phyloP scores from a whole-genome alignment of 2,113 vertebrate genomes.

The Cololabis saira region DNA sequence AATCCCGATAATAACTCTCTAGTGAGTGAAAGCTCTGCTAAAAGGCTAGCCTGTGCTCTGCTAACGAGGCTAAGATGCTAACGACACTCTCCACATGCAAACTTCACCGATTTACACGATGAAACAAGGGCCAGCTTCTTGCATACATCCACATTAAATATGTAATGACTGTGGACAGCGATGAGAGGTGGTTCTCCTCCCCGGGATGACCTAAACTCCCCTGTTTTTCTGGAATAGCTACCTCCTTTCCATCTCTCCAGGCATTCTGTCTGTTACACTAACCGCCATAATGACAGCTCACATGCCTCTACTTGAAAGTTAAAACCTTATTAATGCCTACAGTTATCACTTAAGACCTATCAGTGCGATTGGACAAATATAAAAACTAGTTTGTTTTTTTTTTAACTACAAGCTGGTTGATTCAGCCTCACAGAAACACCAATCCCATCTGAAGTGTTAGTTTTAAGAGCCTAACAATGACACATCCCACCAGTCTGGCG shows the following conservation, averaged over 20 bases:
- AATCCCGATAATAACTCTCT: not conserved
- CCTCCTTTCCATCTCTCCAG: constrained; percentile 11
- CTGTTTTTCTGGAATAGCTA: no score
- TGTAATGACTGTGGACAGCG: not conserved
- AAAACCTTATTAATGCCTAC: no score
- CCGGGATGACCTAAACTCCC: no score
- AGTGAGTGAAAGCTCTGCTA: not conserved
- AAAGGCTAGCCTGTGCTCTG: constrained; percentile 36
- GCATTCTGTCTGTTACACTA: constrained; percentile 2
- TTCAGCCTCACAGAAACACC: constrained; percentile 3
- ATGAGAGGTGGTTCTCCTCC: no score
- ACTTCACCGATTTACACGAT: not conserved
- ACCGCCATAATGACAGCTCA: constrained; percentile 24
- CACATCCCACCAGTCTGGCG: not conserved
- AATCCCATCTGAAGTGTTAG: constrained; percentile 8
- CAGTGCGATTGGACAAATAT: no score
- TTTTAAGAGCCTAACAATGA: not conserved
- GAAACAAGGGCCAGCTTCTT: not conserved
- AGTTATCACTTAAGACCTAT: no score
- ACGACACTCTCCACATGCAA: not conserved
- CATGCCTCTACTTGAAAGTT: not conserved
- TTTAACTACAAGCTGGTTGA: not conserved
- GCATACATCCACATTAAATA: not conserved
- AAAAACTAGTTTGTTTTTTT: no score
- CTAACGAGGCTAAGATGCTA: constrained; percentile 35